Percentiles rank a stretch among this genome's conserved stretches.
phyloP scores from a whole-genome alignment of 2,888 invertebrate species.

The Allygus modestus region DNA sequence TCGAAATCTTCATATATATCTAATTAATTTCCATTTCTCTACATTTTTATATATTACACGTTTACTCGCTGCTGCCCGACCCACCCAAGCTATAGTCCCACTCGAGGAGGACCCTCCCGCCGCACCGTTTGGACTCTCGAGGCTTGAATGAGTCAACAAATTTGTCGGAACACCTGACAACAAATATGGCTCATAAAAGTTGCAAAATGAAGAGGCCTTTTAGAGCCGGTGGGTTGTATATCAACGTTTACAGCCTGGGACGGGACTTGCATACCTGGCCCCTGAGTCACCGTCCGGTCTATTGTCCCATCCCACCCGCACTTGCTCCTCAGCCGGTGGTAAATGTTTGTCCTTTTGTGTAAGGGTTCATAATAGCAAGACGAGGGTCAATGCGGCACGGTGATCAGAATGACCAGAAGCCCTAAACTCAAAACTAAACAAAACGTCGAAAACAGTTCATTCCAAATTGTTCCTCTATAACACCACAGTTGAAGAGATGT shows the following conservation, averaged over 20 bases:
- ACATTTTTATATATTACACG: no score
- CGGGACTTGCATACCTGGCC: background rate
- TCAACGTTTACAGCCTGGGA: background rate
- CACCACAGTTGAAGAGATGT: no score
- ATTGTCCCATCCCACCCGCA: background rate
- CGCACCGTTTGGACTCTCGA: background rate
- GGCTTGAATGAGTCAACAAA: slow-evolving; percentile 33
- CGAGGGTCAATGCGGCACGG: background rate
- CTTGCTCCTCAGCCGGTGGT: background rate
- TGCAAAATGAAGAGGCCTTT: slow-evolving; percentile 38
- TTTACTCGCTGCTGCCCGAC: no score
- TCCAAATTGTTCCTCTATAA: no score
- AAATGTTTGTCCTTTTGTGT: slow-evolving; percentile 11
- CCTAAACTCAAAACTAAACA: no score
- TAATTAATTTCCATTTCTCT: no score
- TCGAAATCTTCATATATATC: no score
- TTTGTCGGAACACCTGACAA: slow-evolving; percentile 26
- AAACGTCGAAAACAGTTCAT: no score
- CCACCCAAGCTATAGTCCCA: no score
- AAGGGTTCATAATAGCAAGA: background rate
- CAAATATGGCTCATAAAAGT: slow-evolving; percentile 35
- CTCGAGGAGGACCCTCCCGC: no score
- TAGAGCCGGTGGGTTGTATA: slow-evolving; percentile 24
- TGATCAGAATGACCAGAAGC: no score
- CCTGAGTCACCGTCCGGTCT: background rate